Evolutionary conservation across 2,113 vertebrate genomes (phyloP), one percentile per base, ranked within the genome.

Genomic region (Clarias magur): DNA sequence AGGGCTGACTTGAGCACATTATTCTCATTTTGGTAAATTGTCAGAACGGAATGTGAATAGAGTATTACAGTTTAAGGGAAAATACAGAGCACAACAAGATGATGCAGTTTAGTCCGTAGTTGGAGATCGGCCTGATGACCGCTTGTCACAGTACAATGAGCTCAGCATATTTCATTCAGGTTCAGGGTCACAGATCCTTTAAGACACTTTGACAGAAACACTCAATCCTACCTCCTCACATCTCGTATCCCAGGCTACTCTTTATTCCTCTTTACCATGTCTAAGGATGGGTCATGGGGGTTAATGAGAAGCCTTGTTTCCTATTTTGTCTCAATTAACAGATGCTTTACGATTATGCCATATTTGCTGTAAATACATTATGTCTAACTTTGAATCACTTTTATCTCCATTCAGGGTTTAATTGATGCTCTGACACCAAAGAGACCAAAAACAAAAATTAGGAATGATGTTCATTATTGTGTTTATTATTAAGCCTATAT

Each of bases 1-100:
- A 83, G 65, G 87, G 85, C 83, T 89, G 81, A 80, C 53, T 86
- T 54, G 3, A 83, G 86, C 67, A 72, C 82, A 84, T 84, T 70
- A 87, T 84, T 83, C 59, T 53, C 4, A 27, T 79, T 87, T 72
- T 27, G n/a, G 12, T 80, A 21, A 53, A 4, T 2, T 34, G 16
- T 56, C 53, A 59, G 9, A 11, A 65, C 5, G 27, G 30, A 59
- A 38, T 62, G 9, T 12, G 27, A 30, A 15, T 25, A 23, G 1
- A 34, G 48, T 8, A 8, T 48, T 48, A 8, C 48, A 48, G 48
- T 53, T n/a, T 16, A 16, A 23, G 12, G 19, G 11, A 60, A 60
- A 54, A 54, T n/a, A n/a, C 11, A 75, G 42, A 75, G 25, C 23
- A 6, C 21, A n/a, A 1, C 6, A 19, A 11, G 54, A 57, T 57